phyloP scores from a whole-genome alignment of 2,797 vertebrate genomes.

The Hippocampus kuda region DNA sequence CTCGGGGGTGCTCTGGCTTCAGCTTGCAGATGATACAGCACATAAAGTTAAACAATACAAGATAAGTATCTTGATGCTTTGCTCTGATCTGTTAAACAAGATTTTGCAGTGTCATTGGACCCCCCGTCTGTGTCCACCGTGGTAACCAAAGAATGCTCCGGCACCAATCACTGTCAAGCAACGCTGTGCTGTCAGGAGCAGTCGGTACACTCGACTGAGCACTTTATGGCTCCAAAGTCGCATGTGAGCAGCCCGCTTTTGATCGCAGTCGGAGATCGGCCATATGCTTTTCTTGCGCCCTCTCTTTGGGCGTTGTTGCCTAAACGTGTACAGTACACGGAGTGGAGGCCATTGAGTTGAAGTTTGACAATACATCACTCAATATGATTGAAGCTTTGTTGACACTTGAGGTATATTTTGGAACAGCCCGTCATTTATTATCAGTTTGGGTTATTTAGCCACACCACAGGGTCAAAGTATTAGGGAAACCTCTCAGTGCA shows the following conservation, averaged over 20 bases:
- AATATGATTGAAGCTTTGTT: too few relatives aligned
- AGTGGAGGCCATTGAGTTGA: too few relatives aligned
- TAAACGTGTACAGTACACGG: neutral
- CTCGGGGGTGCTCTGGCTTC: slow-evolving; percentile 17
- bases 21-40: slow-evolving; percentile 15
- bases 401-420: too few relatives aligned
- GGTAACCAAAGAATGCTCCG: slow-evolving; percentile 31
- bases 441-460: too few relatives aligned
- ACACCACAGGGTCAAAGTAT: too few relatives aligned
- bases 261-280: slow-evolving; percentile 34
- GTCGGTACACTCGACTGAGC: slow-evolving; percentile 47
- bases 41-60: slow-evolving; percentile 14
- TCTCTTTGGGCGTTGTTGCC: slow-evolving; percentile 20
- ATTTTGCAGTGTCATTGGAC: slow-evolving; percentile 26
- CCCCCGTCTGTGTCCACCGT: slow-evolving; percentile 14
- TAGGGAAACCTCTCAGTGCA: too few relatives aligned
- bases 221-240: slow-evolving; percentile 53
- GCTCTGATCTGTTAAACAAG: slow-evolving; percentile 40
- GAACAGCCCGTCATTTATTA: too few relatives aligned
- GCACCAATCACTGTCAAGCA: slow-evolving; percentile 46
- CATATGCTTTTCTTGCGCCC: slow-evolving; percentile 33
- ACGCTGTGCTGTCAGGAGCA: slow-evolving; percentile 48
- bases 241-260: slow-evolving; percentile 51
- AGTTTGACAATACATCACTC: too few relatives aligned
- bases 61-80: slow-evolving; percentile 25